These are phyloP conservation scores for Anoura caudifer DNA, from an alignment of 2,113 vertebrate genomes.

Conservation along the genomic window DNA sequence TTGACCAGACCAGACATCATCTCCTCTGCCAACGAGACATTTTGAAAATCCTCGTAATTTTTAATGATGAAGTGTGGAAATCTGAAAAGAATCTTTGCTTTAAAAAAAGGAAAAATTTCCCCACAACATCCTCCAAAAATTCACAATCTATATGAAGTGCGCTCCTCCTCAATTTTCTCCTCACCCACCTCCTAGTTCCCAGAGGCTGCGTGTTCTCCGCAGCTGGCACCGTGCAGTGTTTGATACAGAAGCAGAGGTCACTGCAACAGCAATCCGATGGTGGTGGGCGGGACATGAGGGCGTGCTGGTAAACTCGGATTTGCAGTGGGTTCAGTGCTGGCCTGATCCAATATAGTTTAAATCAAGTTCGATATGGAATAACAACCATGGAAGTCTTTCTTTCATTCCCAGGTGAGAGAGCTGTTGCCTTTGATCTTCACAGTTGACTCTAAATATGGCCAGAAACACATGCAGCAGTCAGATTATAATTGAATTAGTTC, in stretches of 20 bases:
- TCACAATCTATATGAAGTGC: not conserved
- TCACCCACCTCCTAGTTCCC: not conserved
- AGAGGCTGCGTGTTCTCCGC: not conserved
- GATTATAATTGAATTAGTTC: slow-evolving; percentile 29
- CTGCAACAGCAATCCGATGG: not conserved
- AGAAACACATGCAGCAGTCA: not conserved
- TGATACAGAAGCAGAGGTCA: not conserved
- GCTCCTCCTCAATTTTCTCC: not conserved
- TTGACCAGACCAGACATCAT: slow-evolving; percentile 64
- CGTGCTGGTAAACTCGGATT: not conserved
- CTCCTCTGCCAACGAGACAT: slow-evolving; percentile 59
- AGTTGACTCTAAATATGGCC: not conserved
- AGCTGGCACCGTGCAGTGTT: not conserved
- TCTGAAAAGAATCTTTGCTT: slow-evolving; percentile 29
- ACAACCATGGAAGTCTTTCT: not conserved
- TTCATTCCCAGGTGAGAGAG: not conserved
- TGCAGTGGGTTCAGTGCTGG: not conserved
- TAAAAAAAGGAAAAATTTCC: not conserved
- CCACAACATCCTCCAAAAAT: not conserved
- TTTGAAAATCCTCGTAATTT: slow-evolving; percentile 67
- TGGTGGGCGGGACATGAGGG: not conserved
- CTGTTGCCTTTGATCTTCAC: not conserved
- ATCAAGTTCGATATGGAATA: not conserved
- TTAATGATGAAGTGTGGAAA: slow-evolving; percentile 45
- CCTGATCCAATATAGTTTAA: not conserved